phyloP scores from a whole-genome alignment of 2,797 vertebrate genomes.

The Malurus splendens region DNA sequence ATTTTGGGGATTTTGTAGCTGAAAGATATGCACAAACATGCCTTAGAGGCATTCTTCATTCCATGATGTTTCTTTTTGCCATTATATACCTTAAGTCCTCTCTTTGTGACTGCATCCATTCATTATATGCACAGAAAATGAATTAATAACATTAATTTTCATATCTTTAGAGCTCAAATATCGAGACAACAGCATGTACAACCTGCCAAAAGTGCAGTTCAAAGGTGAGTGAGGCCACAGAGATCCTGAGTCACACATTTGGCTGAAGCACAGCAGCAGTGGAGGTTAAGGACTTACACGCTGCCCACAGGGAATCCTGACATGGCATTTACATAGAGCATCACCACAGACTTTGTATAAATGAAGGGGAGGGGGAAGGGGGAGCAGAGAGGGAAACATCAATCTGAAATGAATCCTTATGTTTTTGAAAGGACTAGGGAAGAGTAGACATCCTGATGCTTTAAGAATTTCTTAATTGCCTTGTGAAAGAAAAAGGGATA shows the following conservation, averaged over 20 bases:
- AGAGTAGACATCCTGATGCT: not conserved
- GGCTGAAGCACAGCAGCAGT: not conserved
- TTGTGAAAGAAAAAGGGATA: not conserved
- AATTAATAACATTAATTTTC: not conserved
- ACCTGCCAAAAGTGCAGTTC: not conserved
- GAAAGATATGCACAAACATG: not conserved
- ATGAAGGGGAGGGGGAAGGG: not conserved
- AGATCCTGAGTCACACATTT: not conserved
- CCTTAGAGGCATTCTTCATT: not conserved
- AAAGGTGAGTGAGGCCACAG: not conserved
- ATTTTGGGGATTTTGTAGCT: not conserved
- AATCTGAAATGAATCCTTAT: not conserved
- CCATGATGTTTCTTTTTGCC: not conserved
- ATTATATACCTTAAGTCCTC: not conserved
- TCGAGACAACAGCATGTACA: not conserved
- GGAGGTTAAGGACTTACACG: not conserved
- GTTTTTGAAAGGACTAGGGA: not conserved
- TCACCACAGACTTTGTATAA: not conserved
- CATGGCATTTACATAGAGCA: accelerated
- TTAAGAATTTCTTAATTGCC: not conserved
- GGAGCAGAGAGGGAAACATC: not conserved
- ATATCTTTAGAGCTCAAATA: not conserved
- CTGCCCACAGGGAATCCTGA: not conserved
- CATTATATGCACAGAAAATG: not conserved
- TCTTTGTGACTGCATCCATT: not conserved